Evolutionary conservation across 2,113 vertebrate species (phyloP).

Genomic region (Gallinago jamesoni): DNA sequence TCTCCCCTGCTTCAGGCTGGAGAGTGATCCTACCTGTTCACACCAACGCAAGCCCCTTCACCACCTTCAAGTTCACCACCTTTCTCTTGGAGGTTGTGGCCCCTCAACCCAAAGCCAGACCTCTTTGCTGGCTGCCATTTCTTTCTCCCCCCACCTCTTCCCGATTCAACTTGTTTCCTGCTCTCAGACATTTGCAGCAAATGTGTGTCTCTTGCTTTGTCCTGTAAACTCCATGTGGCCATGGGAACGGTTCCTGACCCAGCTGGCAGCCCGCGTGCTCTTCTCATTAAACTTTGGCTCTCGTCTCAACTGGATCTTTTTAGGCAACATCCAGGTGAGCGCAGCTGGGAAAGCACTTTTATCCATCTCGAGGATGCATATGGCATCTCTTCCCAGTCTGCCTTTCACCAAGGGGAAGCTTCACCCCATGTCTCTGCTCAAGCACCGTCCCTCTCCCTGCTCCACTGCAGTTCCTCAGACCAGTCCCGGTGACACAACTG

Average conservation of each 20-base stretch:
- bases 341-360: slow-evolving; percentile 59
- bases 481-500: not conserved
- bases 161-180: not conserved
- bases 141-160: not conserved
- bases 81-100: not conserved
- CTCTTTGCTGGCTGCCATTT: not conserved
- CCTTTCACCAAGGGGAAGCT: fast-evolving
- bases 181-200: slow-evolving; percentile 37
- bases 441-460: fast-evolving
- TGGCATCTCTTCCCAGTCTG: not conserved
- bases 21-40: not conserved
- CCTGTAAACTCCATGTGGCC: slow-evolving; percentile 40
- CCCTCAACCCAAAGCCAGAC: not conserved
- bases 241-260: slow-evolving; percentile 59
- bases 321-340: slow-evolving; percentile 58
- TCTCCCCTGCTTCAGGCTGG: not conserved
- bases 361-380: not conserved
- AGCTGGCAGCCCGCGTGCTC: not conserved
- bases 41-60: not conserved
- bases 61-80: not conserved
- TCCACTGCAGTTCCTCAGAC: not conserved
- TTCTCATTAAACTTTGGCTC: slow-evolving; percentile 52
- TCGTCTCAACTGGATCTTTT: not conserved
- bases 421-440: not conserved
- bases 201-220: slow-evolving; percentile 34